Base-by-base conservation (phyloP, 2,113 vertebrate genomes). In the Gymnocephalus cernua region DNA sequence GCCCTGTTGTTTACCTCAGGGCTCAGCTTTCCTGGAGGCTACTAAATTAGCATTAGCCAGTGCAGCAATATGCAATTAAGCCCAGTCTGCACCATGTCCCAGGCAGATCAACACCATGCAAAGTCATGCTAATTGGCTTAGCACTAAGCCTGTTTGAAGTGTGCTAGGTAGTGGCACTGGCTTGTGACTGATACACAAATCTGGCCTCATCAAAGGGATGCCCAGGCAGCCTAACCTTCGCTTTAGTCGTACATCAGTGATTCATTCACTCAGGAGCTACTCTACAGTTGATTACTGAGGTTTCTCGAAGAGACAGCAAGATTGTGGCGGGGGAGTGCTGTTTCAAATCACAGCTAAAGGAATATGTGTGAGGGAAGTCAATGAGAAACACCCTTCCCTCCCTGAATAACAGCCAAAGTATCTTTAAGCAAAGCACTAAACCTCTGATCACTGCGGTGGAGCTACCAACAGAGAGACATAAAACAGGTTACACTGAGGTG, bases 41-140 rank as follows among this genome's bases (percentile, higher is more conserved):
- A 84, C 74, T 82, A 77, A 88, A 92, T 92, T 88, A 86, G 82
- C 80, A 85, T 90, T 77, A 86, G 85, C 73, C 84, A 53, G 51
- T 47, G 58, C 73, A 72, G 83, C 83, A 74, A 83, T 80, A 87
- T 23, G 58, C 82, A 90, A 90, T 93, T 90, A 91, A 93, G 73
- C 68, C 79, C 72, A 76, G 84, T 81, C 91, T 87, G 81, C 86
- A 89, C 63, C 83, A 57, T 88, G 90, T 93, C 90, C 89, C 82
- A 56, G 62, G 62, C 74, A 83, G 85, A 93, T 92, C 89, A 88
- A 87, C 89, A 70, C 66, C 85, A 74, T 87, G 88, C 86, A 87
- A 82, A 87, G 85, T 83, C 82, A 86, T 89, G 88, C 84, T 92
- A 94, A 94, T 92, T 92, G 88, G 89, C 86, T 90, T 86, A 86